A percentile compares a stretch with the other conserved stretches of the same genome.
These are phyloP conservation scores for Ischnus inquisitorius DNA, from an alignment of 2,888 invertebrate genomes.

Conservation along the genomic window DNA sequence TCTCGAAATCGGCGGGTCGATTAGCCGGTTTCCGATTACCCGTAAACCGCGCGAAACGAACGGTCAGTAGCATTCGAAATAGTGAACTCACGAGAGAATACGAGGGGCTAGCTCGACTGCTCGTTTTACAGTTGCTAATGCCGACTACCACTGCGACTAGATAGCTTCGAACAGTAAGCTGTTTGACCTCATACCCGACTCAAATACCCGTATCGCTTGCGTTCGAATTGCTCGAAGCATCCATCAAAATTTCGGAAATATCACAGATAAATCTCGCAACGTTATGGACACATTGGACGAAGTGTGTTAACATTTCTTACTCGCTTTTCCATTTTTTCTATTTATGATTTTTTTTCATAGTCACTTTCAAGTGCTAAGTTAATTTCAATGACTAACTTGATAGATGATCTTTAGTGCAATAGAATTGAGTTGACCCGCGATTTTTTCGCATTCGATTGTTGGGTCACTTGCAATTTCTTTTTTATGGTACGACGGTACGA, in stretches of 20 bases:
- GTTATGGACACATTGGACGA: no score
- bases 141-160: conserved; percentile 15
- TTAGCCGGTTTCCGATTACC: conserved; percentile 69
- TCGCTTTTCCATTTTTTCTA: no score
- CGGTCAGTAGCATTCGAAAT: conserved; percentile 13
- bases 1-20: conserved; percentile 59
- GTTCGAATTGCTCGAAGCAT: background rate
- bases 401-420: no score
- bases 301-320: no score
- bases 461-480: background rate
- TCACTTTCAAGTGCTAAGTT: no score
- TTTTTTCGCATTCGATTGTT: no score
- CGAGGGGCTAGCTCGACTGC: conserved; percentile 29
- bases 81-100: conserved; percentile 24
- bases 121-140: conserved; percentile 46
- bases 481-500: background rate
- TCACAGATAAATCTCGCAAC: background rate
- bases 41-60: conserved; percentile 64
- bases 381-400: no score
- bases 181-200: background rate
- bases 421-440: no score
- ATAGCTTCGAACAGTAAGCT: conserved; percentile 41
- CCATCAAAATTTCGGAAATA: background rate
- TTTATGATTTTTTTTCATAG: no score
- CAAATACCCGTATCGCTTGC: background rate